Percentiles rank a stretch among this genome's conserved stretches.
Evolutionary conservation across 30 jellyfish, hydroid and myxozoan genomes (phyloP).

Genomic region (Clytia hemisphaerica): DNA sequence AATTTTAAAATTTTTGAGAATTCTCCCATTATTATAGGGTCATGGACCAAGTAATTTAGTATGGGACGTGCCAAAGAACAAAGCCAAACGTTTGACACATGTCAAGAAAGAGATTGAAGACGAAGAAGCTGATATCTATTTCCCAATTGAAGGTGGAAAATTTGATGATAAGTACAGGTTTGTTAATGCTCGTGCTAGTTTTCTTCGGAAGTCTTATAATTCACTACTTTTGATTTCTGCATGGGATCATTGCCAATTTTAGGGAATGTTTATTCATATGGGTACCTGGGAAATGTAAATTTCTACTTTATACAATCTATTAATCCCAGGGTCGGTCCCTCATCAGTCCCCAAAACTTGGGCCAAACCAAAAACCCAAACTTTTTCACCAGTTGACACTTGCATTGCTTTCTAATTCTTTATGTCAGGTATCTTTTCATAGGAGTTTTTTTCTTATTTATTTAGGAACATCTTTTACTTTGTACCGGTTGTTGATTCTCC

Average conservation of each 20-base stretch:
- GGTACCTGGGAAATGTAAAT: not conserved
- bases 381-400: too few species aligned
- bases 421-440: not conserved
- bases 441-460: not conserved
- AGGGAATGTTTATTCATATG: not conserved
- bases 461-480: conserved; percentile 29
- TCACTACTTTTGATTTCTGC: not conserved
- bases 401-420: not conserved
- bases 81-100: not conserved
- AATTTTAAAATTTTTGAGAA: too few species aligned
- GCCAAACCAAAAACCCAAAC: too few species aligned
- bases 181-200: not conserved
- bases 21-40: conserved; percentile 25
- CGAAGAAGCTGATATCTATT: conserved; percentile 31
- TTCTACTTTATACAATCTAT: not conserved
- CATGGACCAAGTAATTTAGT: conserved; percentile 57
- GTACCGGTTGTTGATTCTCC: conserved; percentile 80
- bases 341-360: conserved; percentile 1
- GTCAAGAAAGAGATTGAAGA: conserved; percentile 27
- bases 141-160: conserved; percentile 50
- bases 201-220: not conserved
- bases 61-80: conserved; percentile 28
- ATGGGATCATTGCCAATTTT: not conserved
- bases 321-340: not conserved
- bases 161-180: conserved; percentile 65